These are phyloP conservation scores for Artemia sinica DNA, from an alignment of 2,888 invertebrate genomes.

Conservation along the genomic window DNA sequence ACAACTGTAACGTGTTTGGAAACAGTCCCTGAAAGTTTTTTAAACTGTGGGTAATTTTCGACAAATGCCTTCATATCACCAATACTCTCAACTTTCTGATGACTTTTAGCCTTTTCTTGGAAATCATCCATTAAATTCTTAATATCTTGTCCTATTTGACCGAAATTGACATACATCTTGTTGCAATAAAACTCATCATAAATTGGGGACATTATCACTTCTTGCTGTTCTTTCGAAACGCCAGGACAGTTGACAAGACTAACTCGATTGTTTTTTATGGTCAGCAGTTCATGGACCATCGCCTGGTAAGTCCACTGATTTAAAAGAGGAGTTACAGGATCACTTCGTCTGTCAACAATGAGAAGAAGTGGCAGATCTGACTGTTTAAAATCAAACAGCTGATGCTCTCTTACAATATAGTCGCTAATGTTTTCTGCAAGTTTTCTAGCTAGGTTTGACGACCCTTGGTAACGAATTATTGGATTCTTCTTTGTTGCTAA, in stretches of 20 bases:
- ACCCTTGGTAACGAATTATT: slow-evolving; percentile 67
- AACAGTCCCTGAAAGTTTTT: slow-evolving; percentile 87
- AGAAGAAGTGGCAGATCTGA: slow-evolving; percentile 53
- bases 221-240: slow-evolving; percentile 69
- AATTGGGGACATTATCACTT: slow-evolving; percentile 81
- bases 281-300: slow-evolving; percentile 93
- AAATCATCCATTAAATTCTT: slow-evolving; percentile 95
- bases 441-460: slow-evolving; percentile 63
- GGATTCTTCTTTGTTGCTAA: slow-evolving; percentile 81
- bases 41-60: slow-evolving; percentile 93
- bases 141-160: slow-evolving; percentile 93
- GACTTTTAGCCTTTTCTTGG: slow-evolving; percentile 82
- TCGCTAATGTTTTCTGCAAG: slow-evolving; percentile 71
- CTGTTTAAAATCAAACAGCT: slow-evolving; percentile 67
- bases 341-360: slow-evolving; percentile 79
- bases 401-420: slow-evolving; percentile 67
- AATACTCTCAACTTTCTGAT: slow-evolving; percentile 93
- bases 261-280: slow-evolving; percentile 82
- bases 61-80: slow-evolving; percentile 97
- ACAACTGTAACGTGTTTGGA: slow-evolving; percentile 94
- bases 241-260: slow-evolving; percentile 66
- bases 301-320: slow-evolving; percentile 99
- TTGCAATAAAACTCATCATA: slow-evolving; percentile 93
- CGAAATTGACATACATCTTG: slow-evolving; percentile 90
- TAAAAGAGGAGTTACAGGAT: slow-evolving; percentile 84